phyloP scores from a whole-genome alignment of 2,113 vertebrate genomes.

The Pavo muticus region DNA sequence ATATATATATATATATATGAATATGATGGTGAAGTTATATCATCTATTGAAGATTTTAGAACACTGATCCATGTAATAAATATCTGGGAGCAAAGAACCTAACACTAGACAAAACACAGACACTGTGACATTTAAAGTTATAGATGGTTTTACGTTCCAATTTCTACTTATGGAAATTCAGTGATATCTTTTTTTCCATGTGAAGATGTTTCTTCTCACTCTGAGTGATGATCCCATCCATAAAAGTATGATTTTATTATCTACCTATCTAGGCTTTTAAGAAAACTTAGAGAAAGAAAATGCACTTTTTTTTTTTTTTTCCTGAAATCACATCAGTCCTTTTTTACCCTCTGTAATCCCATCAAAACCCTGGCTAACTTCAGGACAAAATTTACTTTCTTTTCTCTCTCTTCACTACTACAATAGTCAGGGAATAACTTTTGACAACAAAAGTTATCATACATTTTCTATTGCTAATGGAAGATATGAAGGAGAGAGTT shows the following conservation, averaged over 20 bases:
- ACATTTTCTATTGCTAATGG: neutral
- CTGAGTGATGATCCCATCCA: neutral
- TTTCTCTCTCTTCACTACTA: neutral
- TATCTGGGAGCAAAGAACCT: neutral
- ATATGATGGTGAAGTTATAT: neutral
- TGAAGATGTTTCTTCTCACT: neutral
- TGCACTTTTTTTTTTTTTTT: neutral
- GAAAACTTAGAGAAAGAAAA: neutral
- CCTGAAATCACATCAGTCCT: neutral
- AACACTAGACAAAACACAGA: neutral
- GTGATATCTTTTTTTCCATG: rapidly evolving
- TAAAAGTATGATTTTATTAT: neutral
- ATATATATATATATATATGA: neutral
- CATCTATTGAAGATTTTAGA: neutral
- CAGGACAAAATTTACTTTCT: neutral
- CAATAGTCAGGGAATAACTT: neutral
- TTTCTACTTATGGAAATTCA: neutral
- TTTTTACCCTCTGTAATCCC: neutral
- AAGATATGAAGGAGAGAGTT: neutral
- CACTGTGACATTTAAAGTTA: neutral
- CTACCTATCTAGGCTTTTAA: neutral
- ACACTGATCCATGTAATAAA: neutral
- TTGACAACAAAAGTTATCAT: neutral
- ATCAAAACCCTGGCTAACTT: neutral
- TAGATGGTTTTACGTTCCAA: neutral